Base-by-base conservation (phyloP, 2,113 vertebrate species). In the Ibidorhyncha struthersii region DNA sequence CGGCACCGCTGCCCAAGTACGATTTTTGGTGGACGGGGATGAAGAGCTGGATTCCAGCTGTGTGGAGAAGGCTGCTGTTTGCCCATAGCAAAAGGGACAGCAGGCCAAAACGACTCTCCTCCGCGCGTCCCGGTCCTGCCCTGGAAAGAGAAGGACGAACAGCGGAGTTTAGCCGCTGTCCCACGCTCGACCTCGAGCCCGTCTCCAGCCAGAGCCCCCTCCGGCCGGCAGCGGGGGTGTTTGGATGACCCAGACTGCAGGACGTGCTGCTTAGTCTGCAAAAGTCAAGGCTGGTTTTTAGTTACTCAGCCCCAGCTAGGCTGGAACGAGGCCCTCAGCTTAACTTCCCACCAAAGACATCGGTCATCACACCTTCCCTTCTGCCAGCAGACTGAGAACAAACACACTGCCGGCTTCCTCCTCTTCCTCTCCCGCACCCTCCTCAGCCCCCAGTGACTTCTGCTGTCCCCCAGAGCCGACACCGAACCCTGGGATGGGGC, bases 1-100 rank as follows among this genome's bases (percentile, higher is more conserved):
- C 19, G 8, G 59, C 6, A 0, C 25, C 5, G 14, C 69, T 25
- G 49, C 67, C 56, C 45, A 25, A 4, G 19, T 8, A 4, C 1
- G 8, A 30, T 12, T 65, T 47, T 9, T 20, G 56, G 8, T 27
- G 34, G 17, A 23, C 5, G 70, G 22, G 70, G 52, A 21, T 8
- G 17, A 16, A 65, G 43, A 25, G 38, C 26, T 26, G 32, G 49
- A 9, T 43, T 13, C 29, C n/a, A 3, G 40, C 5, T 6, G 5
- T 2, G 12, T 10, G 4, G 32, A 36, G 32, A 32, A 11, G 26
- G 69, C 20, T 19, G 67, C 55, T 17, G 29, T 22, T 17, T 30
- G 36, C 45, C 53, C 25, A 5, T 17, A 12, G 10, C 13, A 45
- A 36, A n/a, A 65, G 15, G 29, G 43, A 30, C 2, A 2, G 10